These are phyloP conservation scores for Solenopsis fugax DNA, from an alignment of 1,140 invertebrate species.

Conservation along the genomic window DNA sequence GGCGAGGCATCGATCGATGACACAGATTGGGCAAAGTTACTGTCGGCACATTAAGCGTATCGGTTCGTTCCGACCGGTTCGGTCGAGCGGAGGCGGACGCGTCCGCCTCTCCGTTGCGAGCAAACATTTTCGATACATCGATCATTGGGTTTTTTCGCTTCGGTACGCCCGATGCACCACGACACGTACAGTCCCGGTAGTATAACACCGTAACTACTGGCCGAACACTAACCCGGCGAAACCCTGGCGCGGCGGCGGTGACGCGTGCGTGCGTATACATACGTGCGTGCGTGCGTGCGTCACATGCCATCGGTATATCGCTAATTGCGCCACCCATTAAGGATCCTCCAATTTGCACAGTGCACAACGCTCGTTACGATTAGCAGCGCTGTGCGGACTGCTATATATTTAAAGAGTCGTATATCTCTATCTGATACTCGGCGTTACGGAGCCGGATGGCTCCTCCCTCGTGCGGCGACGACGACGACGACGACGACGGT, in stretches of 20 bases:
- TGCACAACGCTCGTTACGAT: slow-evolving; percentile 72
- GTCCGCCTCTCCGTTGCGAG: not conserved
- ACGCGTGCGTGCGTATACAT: not conserved
- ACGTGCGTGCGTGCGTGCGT: slow-evolving; percentile 48
- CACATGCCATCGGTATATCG: slow-evolving; percentile 73
- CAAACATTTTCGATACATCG: slow-evolving; percentile 68
- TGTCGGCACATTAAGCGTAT: slow-evolving; percentile 50
- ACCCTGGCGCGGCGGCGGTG: not conserved
- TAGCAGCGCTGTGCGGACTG: slow-evolving; percentile 38
- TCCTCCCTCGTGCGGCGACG: not conserved
- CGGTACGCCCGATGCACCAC: not conserved
- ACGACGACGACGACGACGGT: slow-evolving; percentile 29
- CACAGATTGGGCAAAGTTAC: slow-evolving; percentile 53
- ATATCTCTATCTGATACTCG: slow-evolving; percentile 48
- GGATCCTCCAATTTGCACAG: slow-evolving; percentile 77
- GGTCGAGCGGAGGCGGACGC: not conserved
- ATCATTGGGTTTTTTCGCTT: slow-evolving; percentile 59
- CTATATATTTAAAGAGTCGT: slow-evolving; percentile 71
- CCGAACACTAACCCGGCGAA: not conserved
- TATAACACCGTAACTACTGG: not conserved
- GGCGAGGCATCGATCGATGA: slow-evolving; percentile 48
- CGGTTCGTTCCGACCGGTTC: slow-evolving; percentile 43
- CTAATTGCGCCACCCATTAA: slow-evolving; percentile 77
- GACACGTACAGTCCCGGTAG: not conserved
- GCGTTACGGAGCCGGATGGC: not conserved